phyloP scores from a whole-genome alignment of 2,797 vertebrate genomes.

The Cirrhinus mrigala region DNA sequence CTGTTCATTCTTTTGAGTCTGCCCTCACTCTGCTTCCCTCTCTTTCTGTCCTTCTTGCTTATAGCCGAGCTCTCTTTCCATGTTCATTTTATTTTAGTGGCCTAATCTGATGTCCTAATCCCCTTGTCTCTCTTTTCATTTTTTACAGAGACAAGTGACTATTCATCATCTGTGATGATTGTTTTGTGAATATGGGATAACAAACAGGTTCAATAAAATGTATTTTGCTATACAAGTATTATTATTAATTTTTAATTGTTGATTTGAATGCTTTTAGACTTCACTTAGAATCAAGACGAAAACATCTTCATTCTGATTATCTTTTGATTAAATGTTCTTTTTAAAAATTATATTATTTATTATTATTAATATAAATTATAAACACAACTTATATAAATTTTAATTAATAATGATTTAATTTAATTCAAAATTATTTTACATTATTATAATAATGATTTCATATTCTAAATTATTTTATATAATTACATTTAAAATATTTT shows the following conservation, averaged over 20 bases:
- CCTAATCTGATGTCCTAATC: background rate
- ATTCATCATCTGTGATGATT: background rate
- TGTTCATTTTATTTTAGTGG: background rate
- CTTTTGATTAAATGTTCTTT: background rate
- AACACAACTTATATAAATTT: background rate
- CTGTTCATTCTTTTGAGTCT: conserved; percentile 59
- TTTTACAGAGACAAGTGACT: background rate
- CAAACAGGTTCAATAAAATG: background rate
- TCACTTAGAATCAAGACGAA: background rate
- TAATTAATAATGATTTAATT: background rate
- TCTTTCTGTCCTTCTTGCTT: conserved; percentile 44
- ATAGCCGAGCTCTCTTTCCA: conserved; percentile 38
- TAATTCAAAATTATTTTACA: background rate
- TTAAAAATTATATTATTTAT: background rate
- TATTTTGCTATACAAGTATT: background rate
- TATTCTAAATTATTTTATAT: background rate
- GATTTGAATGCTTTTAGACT: background rate
- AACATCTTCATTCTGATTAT: background rate
- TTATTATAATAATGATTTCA: background rate
- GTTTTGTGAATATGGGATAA: background rate
- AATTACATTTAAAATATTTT: background rate
- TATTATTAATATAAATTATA: background rate
- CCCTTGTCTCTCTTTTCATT: conserved; percentile 22
- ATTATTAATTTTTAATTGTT: background rate
- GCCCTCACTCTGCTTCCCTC: conserved; percentile 38